Percentiles rank a stretch among this genome's conserved stretches.
Evolutionary conservation across 2,113 vertebrate species (phyloP).

Genomic region (Rhipidura dahli): DNA sequence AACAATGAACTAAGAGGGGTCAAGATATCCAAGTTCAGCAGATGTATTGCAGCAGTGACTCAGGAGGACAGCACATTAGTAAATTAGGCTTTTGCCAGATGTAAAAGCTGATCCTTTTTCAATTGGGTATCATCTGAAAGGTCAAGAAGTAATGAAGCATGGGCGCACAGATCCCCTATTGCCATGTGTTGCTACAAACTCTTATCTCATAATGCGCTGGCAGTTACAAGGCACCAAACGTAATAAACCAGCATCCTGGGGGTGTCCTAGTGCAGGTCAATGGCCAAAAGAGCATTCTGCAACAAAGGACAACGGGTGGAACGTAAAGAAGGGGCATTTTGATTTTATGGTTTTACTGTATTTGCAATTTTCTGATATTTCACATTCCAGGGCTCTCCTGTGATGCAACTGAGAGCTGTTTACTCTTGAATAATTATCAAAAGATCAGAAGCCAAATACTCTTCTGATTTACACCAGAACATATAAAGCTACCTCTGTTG

Average conservation of each 20-base stretch:
- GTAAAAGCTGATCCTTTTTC: conserved; percentile 70
- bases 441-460: conserved; percentile 57
- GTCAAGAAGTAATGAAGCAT: conserved; percentile 67
- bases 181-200: conserved; percentile 64
- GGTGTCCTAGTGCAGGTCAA: neutral
- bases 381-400: conserved; percentile 43
- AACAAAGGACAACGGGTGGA: neutral
- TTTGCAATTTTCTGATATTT: neutral
- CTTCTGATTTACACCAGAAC: conserved; percentile 51
- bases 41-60: conserved; percentile 39
- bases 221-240: conserved; percentile 45
- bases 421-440: conserved; percentile 62
- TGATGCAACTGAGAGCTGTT: conserved; percentile 36
- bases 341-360: neutral
- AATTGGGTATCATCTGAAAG: conserved; percentile 65
- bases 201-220: conserved; percentile 46
- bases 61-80: conserved; percentile 64
- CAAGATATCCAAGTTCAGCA: conserved; percentile 52
- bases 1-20: conserved; percentile 15
- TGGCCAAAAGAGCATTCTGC: neutral
- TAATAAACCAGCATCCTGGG: conserved; percentile 19
- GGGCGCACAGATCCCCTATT: conserved; percentile 42
- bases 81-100: conserved; percentile 68
- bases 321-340: neutral
- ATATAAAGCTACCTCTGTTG: conserved; percentile 43